Evolutionary conservation across 2,888 invertebrate genomes (phyloP).

Genomic region (Acrocera orbiculus): DNA sequence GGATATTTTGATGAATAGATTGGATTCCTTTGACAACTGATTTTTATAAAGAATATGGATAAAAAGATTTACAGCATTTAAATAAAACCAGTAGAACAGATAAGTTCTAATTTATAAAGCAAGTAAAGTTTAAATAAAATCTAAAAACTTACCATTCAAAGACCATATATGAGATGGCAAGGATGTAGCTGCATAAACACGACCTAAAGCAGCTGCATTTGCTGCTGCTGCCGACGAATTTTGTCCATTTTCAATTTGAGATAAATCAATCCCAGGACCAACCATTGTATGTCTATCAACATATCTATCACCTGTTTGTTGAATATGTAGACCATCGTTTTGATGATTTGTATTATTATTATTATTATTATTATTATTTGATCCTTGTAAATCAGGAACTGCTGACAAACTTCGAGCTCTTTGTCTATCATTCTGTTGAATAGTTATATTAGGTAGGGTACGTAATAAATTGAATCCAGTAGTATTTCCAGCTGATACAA

Average conservation of each 20-base stretch:
- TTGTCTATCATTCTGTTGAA: conserved; percentile 55
- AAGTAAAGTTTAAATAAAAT: too few relatives aligned
- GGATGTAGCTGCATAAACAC: conserved; percentile 76
- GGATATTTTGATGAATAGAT: too few relatives aligned
- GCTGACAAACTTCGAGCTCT: conserved; percentile 68
- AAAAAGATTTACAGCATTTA: too few relatives aligned
- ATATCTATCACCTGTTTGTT: conserved; percentile 26
- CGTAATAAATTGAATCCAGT: conserved; percentile 50
- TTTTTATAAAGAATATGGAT: too few relatives aligned
- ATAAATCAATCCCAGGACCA: conserved; percentile 11
- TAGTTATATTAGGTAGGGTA: conserved; percentile 52
- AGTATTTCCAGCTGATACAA: conserved; percentile 33
- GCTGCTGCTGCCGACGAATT: conserved; percentile 26
- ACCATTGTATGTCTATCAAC: conserved; percentile 28
- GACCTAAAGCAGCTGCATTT: conserved; percentile 41
- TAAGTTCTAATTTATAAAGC: too few relatives aligned
- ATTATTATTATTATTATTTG: conserved; percentile 16
- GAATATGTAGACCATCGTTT: conserved; percentile 7
- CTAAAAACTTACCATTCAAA: conserved; percentile 67
- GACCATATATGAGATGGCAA: conserved; percentile 87
- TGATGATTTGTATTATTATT: conserved; percentile 17
- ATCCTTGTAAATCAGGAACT: conserved; percentile 51
- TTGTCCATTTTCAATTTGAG: conserved; percentile 22
- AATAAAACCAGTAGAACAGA: too few relatives aligned
- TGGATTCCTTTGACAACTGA: too few relatives aligned